phyloP scores from a whole-genome alignment of 2,888 invertebrate genomes.

The Dichetophora obliterata region DNA sequence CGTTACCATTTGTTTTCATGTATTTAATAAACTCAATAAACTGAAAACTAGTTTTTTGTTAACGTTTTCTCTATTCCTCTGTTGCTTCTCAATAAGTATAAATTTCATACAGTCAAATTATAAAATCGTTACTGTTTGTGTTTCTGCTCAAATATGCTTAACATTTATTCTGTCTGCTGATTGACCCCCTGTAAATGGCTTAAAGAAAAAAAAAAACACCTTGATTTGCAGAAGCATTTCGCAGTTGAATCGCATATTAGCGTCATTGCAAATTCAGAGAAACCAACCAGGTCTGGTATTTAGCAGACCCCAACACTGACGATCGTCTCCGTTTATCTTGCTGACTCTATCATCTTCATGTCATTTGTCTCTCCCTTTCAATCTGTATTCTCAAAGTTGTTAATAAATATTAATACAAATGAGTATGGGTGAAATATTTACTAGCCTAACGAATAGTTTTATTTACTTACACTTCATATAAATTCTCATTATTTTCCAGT shows the following conservation, averaged over 20 bases:
- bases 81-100: no score
- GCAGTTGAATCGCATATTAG: constrained; percentile 3
- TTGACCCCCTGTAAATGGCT: not conserved
- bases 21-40: not conserved
- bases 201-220: not conserved
- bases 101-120: no score
- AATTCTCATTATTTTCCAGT: not conserved
- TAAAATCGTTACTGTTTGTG: no score
- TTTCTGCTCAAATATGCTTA: no score
- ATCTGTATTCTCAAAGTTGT: not conserved
- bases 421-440: not conserved
- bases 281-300: not conserved
- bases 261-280: constrained; percentile 31
- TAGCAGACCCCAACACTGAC: not conserved
- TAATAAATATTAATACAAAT: constrained; percentile 7
- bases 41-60: not conserved
- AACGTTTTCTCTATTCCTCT: not conserved
- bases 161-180: not conserved
- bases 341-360: not conserved
- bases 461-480: constrained; percentile 11
- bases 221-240: constrained; percentile 13
- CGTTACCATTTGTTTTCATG: constrained; percentile 4
- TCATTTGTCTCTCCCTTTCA: not conserved
- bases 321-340: no score
- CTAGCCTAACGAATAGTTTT: not conserved